Conservation (phyloP, 2,888 invertebrate species). For the Bombylius major region DNA sequence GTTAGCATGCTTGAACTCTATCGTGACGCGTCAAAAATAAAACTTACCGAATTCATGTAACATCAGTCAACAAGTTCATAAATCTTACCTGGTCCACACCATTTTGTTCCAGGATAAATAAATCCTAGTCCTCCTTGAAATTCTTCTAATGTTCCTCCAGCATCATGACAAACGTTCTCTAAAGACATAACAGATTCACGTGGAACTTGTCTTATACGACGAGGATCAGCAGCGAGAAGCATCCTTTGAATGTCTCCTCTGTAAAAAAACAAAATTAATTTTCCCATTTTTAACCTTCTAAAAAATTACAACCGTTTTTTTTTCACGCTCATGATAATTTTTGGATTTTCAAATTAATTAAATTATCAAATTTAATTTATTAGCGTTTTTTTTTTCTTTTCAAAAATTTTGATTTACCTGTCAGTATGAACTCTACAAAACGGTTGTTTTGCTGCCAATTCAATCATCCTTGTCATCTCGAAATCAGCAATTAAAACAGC, state of each 20-base stretch:
- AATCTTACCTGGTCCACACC: slow-evolving; percentile 55
- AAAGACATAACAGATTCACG: slow-evolving; percentile 45
- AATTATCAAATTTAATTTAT: no score
- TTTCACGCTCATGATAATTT: no score
- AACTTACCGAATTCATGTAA: no score
- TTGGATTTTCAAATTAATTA: no score
- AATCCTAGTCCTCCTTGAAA: slow-evolving; percentile 40
- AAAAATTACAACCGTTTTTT: not conserved
- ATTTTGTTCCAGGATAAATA: slow-evolving; percentile 58
- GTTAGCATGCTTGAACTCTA: no score
- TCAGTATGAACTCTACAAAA: slow-evolving; percentile 49
- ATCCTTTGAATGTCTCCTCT: slow-evolving; percentile 48
- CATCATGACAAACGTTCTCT: slow-evolving; percentile 42
- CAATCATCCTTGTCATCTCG: slow-evolving; percentile 51
- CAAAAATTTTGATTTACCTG: slow-evolving; percentile 31
- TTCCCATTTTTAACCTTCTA: not conserved
- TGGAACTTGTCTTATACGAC: slow-evolving; percentile 46
- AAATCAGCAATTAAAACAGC: slow-evolving; percentile 48
- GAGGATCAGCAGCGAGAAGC: slow-evolving; percentile 44
- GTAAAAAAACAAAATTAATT: not conserved
- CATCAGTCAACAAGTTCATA: no score
- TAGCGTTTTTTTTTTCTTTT: no score
- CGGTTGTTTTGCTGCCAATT: slow-evolving; percentile 45
- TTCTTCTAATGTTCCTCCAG: slow-evolving; percentile 20
- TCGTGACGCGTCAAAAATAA: no score